Evolutionary conservation across 2,888 invertebrate species (phyloP), one percentile per base, ranked within the genome.

Genomic region (Dione vanillae): DNA sequence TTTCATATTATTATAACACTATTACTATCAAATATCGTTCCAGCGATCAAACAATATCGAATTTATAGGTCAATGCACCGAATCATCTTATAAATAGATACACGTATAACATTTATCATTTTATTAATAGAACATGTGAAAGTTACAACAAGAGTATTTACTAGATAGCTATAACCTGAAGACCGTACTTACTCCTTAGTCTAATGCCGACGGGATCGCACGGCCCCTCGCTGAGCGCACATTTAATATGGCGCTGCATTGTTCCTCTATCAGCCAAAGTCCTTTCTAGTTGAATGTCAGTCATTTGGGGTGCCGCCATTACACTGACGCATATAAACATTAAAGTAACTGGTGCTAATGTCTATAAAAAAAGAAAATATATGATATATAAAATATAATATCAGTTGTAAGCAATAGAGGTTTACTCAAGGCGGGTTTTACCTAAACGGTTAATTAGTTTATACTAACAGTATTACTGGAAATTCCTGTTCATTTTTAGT

Each of bases 161-260:
- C 51, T 27, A 51, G 27, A 35, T 27, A 2, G 27, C 52, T 27
- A 52, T n/a, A 52, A 35, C 12, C 41, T 45, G 16, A 49, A 16
- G 16, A 16, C 10, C 6, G 45, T 45, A 54, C 94, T 94, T 93
- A 96, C 96, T 96, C 93, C 96, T 95, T 40, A 96, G 89, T 78
- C 96, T 91, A 72, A 95, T 94, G 37, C 96, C 96, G 14, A 96
- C 95, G 1, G 94, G 94, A 84, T 96, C 96, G 78, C 96, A 96
- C 0, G 96, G 94, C 0, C 95, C 96, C 85, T 96, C 96, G 7
- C 95, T 95, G 6, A 96, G 86, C 3, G 96, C 96, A 79, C 96
- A 96, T 83, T 95, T 95, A 73, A 96, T 90, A 82, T 96, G 96
- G 68, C 95, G 91, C 83, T 94, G 94, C 84, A 96, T 94, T 75